Conservation (phyloP, 2,113 vertebrate species). For the Corynorhinus townsendii region DNA sequence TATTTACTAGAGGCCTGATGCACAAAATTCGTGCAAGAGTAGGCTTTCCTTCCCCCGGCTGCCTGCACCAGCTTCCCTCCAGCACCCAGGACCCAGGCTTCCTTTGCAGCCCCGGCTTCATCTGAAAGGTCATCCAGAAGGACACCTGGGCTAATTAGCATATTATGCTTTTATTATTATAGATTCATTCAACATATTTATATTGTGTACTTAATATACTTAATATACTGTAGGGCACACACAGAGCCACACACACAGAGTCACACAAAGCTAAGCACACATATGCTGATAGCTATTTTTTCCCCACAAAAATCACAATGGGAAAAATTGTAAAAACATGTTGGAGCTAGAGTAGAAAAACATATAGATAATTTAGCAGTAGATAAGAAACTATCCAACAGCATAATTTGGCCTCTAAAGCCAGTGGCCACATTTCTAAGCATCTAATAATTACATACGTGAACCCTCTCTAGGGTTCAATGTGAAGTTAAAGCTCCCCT, state of each 20-base stretch:
- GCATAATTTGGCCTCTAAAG: not conserved
- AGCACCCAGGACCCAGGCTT: no score
- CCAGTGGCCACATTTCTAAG: not conserved
- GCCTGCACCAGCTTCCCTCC: no score
- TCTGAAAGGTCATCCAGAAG: no score
- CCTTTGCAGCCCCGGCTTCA: rapidly evolving
- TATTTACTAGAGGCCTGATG: not conserved
- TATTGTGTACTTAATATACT: not conserved
- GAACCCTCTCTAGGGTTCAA: conserved; percentile 22
- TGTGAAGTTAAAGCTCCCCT: conserved; percentile 44
- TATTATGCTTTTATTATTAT: no score
- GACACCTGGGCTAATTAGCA: no score
- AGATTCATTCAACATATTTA: not conserved
- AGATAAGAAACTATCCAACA: not conserved
- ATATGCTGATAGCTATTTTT: not conserved
- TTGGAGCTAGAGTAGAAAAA: not conserved
- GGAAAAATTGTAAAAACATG: not conserved
- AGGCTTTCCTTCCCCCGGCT: no score
- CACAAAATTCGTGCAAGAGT: no score
- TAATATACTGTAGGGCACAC: not conserved
- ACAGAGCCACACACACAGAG: not conserved
- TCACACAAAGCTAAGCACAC: not conserved
- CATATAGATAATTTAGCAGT: not conserved
- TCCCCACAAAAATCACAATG: not conserved
- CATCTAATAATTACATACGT: conserved; percentile 12